Base-by-base conservation (phyloP, 2,888 invertebrate species). In the Strigamia maritima region DNA sequence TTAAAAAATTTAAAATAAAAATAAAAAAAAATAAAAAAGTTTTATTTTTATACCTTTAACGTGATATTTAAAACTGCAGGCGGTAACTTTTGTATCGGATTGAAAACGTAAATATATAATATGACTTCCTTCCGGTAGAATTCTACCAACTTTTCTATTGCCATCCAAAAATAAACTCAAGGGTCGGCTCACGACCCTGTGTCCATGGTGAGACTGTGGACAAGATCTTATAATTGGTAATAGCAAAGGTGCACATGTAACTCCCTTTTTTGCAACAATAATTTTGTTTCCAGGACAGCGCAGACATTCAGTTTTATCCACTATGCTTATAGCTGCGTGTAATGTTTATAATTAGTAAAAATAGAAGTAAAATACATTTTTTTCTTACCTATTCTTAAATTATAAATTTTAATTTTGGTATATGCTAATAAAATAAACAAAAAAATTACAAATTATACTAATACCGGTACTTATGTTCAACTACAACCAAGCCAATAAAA, bases 91-190 rank as follows among this genome's bases (percentile, higher is more conserved):
- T 22, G 16, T 7, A 0, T 31, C 3, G 19, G 35, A 24, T 40
- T 76, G 35, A 8, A 76, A 8, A 24, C 19, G 8, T 26, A 76
- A 22, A 38, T 19, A 7, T 1, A 76, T 44, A 0, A n/a, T 76
- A 10, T 76, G 76, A 38, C 19, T 38, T 19, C 76, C 76, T 76
- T 76, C 76, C 8, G 76, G 76, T 19, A 76, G 24, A 38, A 44
- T 76, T 14, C 76, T 0, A 7, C 76, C 76, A 14, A 40, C 31
- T 19, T 19, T 2, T 44, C 44, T 60, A 12, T 22, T 44, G 10
- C 76, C 76, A 4, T 24, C 2, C 10, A 76, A 22, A 44, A 4
- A 40, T 19, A 14, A 22, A 1, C 44, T 40, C 22, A 76, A 40
- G n/a, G 35, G 76, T 19, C 40, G 35, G 1, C 16, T 31, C n/a